Evolutionary conservation across 2,797 vertebrate species (phyloP).

Genomic region (Tachyglossus aculeatus): DNA sequence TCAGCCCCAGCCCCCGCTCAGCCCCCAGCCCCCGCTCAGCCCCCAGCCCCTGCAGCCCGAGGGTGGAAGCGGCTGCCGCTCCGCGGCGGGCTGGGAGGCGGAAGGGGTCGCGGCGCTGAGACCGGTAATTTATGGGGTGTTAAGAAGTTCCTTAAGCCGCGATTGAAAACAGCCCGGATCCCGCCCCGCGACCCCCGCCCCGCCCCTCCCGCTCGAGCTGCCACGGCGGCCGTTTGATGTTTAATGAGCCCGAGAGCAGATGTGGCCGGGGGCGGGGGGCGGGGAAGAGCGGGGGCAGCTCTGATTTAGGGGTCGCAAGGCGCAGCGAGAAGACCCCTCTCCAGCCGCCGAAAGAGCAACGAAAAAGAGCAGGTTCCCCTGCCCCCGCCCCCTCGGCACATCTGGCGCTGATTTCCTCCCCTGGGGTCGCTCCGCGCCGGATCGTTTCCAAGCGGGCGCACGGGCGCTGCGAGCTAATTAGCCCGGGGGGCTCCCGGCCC

Average conservation of each 20-base stretch:
- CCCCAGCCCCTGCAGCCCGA: constrained; percentile 37
- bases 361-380: constrained; percentile 59
- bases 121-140: constrained; percentile 83
- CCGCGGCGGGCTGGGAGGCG: constrained; percentile 66
- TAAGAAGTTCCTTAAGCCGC: constrained; percentile 83
- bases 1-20: constrained; percentile 1
- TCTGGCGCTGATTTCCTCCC: constrained; percentile 87
- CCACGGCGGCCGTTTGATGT: constrained; percentile 80
- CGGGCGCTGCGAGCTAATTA: constrained; percentile 85
- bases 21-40: constrained; percentile 24
- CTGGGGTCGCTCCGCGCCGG: constrained; percentile 73
- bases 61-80: constrained; percentile 16
- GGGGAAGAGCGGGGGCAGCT: constrained; percentile 42
- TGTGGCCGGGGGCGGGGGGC: constrained; percentile 79
- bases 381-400: constrained; percentile 55
- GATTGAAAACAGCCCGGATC: constrained; percentile 82
- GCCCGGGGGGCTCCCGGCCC: constrained; percentile 89
- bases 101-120: constrained; percentile 77
- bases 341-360: constrained; percentile 73
- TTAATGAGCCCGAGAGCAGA: constrained; percentile 82
- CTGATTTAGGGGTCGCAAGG: constrained; percentile 78
- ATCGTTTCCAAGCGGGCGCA: constrained; percentile 79
- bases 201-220: constrained; percentile 77
- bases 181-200: constrained; percentile 75
- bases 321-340: constrained; percentile 71